A percentile compares a stretch with the other conserved stretches of the same genome.
phyloP scores from a whole-genome alignment of 2,797 vertebrate genomes.

The Simalia tracyae region DNA sequence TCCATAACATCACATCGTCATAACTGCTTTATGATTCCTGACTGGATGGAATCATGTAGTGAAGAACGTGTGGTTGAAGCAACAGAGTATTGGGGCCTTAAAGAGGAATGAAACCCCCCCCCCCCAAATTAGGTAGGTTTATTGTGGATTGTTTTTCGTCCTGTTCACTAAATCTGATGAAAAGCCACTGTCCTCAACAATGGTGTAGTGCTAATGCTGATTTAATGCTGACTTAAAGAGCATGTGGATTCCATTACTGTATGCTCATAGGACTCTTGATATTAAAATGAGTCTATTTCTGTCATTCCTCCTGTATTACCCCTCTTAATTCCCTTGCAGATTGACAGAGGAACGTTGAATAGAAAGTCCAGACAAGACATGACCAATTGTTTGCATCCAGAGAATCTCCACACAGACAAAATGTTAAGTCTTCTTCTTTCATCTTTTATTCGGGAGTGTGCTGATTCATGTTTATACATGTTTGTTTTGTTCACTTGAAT shows the following conservation, averaged over 20 bases:
- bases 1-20: neutral
- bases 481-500: neutral
- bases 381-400: neutral
- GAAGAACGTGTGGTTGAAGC: constrained; percentile 8
- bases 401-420: constrained; percentile 7
- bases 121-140: neutral
- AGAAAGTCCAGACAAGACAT: neutral
- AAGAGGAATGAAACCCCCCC: neutral
- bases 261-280: neutral
- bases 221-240: neutral
- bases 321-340: neutral
- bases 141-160: neutral
- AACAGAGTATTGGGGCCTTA: neutral
- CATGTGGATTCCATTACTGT: neutral
- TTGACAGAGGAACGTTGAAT: neutral
- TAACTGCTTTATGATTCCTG: neutral
- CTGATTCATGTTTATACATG: constrained; percentile 16
- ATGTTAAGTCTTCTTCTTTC: neutral
- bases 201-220: neutral
- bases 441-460: fast-evolving
- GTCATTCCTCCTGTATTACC: neutral
- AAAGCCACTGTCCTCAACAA: neutral
- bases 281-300: neutral
- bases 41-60: neutral
- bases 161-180: neutral